phyloP scores from a whole-genome alignment of 1,140 invertebrate species.

The Neodiprion fabricii region DNA sequence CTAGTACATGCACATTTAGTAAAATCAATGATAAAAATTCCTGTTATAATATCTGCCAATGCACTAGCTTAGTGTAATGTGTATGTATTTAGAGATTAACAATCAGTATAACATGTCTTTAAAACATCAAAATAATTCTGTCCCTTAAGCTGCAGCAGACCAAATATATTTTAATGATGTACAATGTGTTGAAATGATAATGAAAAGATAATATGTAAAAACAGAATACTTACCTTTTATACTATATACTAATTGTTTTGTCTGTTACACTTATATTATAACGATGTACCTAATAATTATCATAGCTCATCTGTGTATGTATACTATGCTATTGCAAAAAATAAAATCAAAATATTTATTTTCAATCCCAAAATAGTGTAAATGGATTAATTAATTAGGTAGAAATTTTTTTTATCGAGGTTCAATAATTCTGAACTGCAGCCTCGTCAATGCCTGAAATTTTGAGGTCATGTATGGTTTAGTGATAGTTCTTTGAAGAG shows the following conservation, averaged over 20 bases:
- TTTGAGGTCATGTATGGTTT: too few relatives aligned
- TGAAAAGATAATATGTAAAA: not conserved
- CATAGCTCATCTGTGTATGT: not conserved
- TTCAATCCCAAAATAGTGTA: not conserved
- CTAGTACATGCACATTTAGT: not conserved
- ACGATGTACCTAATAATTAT: slow-evolving; percentile 10
- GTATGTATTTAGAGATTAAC: slow-evolving; percentile 2
- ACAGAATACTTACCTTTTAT: not conserved
- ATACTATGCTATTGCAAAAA: not conserved
- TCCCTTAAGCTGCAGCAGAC: slow-evolving; percentile 1
- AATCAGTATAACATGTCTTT: not conserved
- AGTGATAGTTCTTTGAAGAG: too few relatives aligned
- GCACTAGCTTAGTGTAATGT: not conserved
- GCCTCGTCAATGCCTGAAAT: too few relatives aligned
- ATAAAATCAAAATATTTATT: slow-evolving; percentile 19
- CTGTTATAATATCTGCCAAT: not conserved
- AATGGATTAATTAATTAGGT: too few relatives aligned
- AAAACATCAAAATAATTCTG: not conserved
- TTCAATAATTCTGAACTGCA: too few relatives aligned
- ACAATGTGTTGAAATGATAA: not conserved
- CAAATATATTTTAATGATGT: not conserved
- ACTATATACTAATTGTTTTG: not conserved
- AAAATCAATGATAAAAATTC: not conserved
- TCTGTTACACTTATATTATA: slow-evolving; percentile 2
- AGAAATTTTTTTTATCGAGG: too few relatives aligned